Base-by-base conservation (phyloP, 2,797 vertebrate species). In the Diplodus puntazzo region DNA sequence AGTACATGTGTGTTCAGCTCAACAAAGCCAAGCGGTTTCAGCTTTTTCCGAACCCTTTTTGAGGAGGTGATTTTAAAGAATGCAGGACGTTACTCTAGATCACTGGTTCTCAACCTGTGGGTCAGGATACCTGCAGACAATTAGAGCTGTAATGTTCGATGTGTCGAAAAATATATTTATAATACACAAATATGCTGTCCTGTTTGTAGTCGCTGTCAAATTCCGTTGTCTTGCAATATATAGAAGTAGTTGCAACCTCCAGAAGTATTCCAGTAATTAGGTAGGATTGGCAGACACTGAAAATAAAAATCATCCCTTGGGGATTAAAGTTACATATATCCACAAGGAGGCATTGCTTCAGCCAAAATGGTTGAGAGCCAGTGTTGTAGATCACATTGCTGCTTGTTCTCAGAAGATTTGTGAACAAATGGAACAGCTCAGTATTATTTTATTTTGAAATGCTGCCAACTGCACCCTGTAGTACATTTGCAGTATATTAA, bases 371-470 rank as follows among this genome's bases (percentile, higher is more conserved):
- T 83, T 12, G 43, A 79, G 67, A 83, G 68, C 69, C 61, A 65
- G 78, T 83, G 79, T 77, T 81, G 42, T 75, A 61, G 49, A 84
- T 81, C 57, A 59, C 73, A 66, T 75, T 79, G 79, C 81, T 85
- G 84, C 87, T 74, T 82, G 82, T 90, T 94, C 87, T 92, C 90
- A 89, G 85, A 89, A 89, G 85, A 89, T 90, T 91, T 94, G 89
- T 92, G 86, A 93, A 93, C 89, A 88, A 83, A 75, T 82, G 27
- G 75, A 77, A 78, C 53, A 62, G 45, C 77, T 79, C 52, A 66
- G 72, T 86, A 34, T 87, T 84, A 71, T 83, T 75, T 50, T 74
- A 65, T 77, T 85, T 75, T 60, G 1, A 82, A 86, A 78, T 81
- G 60, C 67, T 78, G 75, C 71, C 57, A 4, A 79, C 52, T 77